These are phyloP conservation scores for Ormyrus rosae DNA, from an alignment of 2,888 invertebrate species.

Conservation along the genomic window DNA sequence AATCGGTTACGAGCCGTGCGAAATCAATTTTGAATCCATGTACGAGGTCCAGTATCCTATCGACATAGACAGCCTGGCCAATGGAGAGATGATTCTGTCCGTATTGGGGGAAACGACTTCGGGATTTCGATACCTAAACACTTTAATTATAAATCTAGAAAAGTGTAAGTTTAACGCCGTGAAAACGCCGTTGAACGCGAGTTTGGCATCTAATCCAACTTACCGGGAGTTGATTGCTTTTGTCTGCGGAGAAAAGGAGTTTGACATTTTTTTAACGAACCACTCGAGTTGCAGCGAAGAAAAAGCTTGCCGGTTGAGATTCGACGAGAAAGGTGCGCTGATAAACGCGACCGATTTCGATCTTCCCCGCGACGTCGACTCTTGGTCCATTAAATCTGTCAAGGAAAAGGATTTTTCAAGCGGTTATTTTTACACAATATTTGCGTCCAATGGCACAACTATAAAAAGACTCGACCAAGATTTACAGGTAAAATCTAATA, in stretches of 20 bases:
- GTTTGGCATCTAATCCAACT: no score
- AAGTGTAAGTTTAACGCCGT: background rate
- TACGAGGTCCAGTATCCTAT: conserved; percentile 1
- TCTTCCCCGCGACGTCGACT: background rate
- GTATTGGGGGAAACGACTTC: background rate
- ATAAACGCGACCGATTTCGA: background rate
- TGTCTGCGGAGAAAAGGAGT: conserved; percentile 3
- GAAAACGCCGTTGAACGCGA: no score
- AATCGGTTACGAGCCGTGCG: conserved; percentile 6
- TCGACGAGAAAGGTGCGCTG: background rate
- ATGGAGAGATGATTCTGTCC: conserved; percentile 15
- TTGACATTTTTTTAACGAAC: conserved; percentile 21
- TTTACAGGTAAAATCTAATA: conserved; percentile 12
- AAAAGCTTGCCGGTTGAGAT: conserved; percentile 14
- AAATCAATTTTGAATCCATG: background rate
- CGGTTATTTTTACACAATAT: conserved; percentile 15
- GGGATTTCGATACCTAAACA: background rate
- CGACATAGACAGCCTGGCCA: conserved; percentile 8
- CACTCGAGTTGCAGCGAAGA: background rate
- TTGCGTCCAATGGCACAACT: background rate
- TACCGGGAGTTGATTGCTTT: background rate
- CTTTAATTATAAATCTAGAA: conserved; percentile 6
- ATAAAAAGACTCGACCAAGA: background rate
- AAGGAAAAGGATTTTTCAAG: conserved; percentile 8
- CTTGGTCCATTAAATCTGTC: conserved; percentile 22